Evolutionary conservation across 2,888 invertebrate genomes (phyloP), one percentile per base, ranked within the genome.

Genomic region (Diploptera punctata): DNA sequence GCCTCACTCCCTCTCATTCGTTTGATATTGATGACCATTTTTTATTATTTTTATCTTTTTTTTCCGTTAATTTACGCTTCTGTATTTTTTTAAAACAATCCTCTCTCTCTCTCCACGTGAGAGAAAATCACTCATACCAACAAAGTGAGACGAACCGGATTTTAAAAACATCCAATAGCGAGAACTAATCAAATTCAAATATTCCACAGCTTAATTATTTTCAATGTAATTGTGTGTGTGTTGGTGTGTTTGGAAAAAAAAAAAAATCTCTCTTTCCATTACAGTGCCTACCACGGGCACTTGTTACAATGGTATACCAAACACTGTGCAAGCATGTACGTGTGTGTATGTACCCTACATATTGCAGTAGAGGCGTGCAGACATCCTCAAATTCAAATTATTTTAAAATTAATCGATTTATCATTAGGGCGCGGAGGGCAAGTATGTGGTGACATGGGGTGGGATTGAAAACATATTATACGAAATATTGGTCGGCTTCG

Each of bases 351-450:
- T 47, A 65, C 47, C 47, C 24, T 47, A 26, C 47, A 65, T 47
- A 65, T 65, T 65, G 47, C 47, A 47, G 26, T 47, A 47, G 24
- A 44, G 47, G 47, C 47, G 47, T 65, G 65, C 47, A 21, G 21
- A 71, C 68, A 74, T 71, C 71, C 71, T 71, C 68, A 68, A 74
- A 71, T 68, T 74, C 71, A 71, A 74, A 71, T 74, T 71, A 74
- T 74, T 74, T 74, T 74, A 71, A 70, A 74, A 74, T 74, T 68
- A 71, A 74, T 74, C 68, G 71, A 68, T 68, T 71, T 67, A 62
- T 71, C 73, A 71, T 74, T 74, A 74, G 62, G 18, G 33, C 49
- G 19, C 44, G 0, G n/a, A 57, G 21, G 18, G 57, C 26, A 57
- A 57, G 57, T 57, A 57, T 57, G 57, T 57, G 31, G 26, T 29